Evolutionary conservation across 2,797 vertebrate genomes (phyloP), one percentile per base, ranked within the genome.

Genomic region (Oryzias dopingdopingensis): DNA sequence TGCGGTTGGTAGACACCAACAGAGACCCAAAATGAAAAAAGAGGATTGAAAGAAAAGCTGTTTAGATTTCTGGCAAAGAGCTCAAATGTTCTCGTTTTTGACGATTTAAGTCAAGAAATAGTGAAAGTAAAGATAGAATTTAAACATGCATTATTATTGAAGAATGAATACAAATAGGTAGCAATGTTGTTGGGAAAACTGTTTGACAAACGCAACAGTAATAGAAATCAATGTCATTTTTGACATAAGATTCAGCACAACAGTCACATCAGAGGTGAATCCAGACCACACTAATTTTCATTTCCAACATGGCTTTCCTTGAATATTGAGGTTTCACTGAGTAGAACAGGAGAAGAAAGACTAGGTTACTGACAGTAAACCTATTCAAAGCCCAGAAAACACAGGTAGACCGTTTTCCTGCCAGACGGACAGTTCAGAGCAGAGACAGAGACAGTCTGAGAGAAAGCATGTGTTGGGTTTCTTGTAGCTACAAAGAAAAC

Each of bases 401-500:
- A 37, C 50, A 59, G 67, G 60, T 60, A 58, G 65, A 47, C 52
- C 64, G 71, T 67, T 74, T 68, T 64, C 20, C 62, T 65, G 55
- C 65, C 61, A 54, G 72, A 54, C 69, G 73, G 41, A 58, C 72
- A 60, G 65, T 43, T 55, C 61, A 53, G 71, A 79, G 66, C 76
- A 63, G 41, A 59, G 68, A 81, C 76, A 63, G 41, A 59, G 68
- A 81, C 32, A 86, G 84, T 79, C 77, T 86, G 87, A 59, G 62
- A 65, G 70, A 75, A 78, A 88, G 81, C 72, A 77, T 84, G 90
- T 88, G 89, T 89, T 77, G 59, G 80, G 82, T 90, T 92, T 91
- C 90, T 76, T 87, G 79, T 73, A 80, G 80, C 86, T 80, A 87
- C 86, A 92, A 92, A 91, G 90, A 92, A 93, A 92, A 92, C 86